Evolutionary conservation across 2,888 invertebrate genomes (phyloP).

Genomic region (Furcula furcula): DNA sequence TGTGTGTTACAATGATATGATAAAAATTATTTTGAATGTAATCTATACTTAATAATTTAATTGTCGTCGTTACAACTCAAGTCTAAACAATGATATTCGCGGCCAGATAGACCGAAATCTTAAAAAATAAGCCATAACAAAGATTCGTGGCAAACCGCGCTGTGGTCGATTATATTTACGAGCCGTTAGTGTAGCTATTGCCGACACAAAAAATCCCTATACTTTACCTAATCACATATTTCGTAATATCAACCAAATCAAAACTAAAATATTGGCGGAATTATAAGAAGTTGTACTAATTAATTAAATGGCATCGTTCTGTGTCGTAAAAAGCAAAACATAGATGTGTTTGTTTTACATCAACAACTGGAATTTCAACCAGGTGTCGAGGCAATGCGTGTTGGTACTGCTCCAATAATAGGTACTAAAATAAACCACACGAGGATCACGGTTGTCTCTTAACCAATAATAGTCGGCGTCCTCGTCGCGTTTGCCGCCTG

Average conservation of each 20-base stretch:
- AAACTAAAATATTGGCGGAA: no score
- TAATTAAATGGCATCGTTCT: no score
- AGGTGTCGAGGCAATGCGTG: background rate
- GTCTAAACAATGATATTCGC: conserved; percentile 31
- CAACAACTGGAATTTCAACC: conserved; percentile 12
- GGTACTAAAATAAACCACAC: conserved; percentile 4
- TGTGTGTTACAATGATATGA: conserved; percentile 77
- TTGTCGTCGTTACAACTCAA: conserved; percentile 30
- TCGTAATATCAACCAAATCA: no score
- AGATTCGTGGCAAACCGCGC: no score
- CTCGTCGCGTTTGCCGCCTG: conserved; percentile 36
- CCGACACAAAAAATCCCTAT: no score
- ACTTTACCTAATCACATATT: no score
- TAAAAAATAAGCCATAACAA: no score
- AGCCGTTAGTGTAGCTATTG: no score
- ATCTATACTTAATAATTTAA: conserved; percentile 35
- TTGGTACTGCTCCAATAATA: conserved; percentile 1
- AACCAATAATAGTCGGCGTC: conserved; percentile 4
- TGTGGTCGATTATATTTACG: no score
- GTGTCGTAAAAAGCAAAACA: background rate
- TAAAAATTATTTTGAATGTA: conserved; percentile 59
- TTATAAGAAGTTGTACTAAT: no score
- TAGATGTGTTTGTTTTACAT: background rate
- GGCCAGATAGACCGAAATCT: conserved; percentile 37
- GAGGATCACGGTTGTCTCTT: conserved; percentile 9